Evolutionary conservation across 2,888 invertebrate genomes (phyloP), one percentile per base, ranked within the genome.

Genomic region (Plutella xylostella): DNA sequence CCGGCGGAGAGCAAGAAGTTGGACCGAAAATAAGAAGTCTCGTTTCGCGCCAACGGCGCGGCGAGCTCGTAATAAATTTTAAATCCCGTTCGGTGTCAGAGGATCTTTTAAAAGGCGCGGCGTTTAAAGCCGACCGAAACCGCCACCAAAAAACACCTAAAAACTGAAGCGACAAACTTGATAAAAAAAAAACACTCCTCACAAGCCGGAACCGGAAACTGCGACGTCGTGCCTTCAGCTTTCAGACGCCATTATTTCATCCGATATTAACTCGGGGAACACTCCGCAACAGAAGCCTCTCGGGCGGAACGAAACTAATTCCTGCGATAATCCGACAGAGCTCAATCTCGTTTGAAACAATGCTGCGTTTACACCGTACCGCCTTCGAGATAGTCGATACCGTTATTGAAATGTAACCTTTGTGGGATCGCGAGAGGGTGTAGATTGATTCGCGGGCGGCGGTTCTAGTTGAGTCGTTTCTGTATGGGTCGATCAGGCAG

Each of bases 191-290:
- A 60, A 55, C 56, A 40, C 60, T 61, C 59, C 61, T 61, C 57
- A 6, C 31, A 55, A 61, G 60, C 61, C 61, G 65, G 61, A 72
- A 70, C 60, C 65, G 66, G 68, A 62, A 68, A 72, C 63, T 61
- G 65, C 64, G 67, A 64, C 65, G 64, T 64, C 51, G 60, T 61
- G 55, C 59, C 68, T 70, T 67, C 65, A 71, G 70, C 62, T 70
- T 51, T 71, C 67, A 73, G 70, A 60, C 68, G 64, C 63, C 64
- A 69, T 72, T 69, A 70, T 68, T 68, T 70, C 69, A 68, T 67
- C 65, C 67, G 62, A 65, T 66, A 68, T 63, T 67, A 65, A 63
- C 58, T 58, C 56, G 48, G 51, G 46, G 53, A 60, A 62, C 63
- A 65, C 63, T 58, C 59, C 54, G 51, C 56, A 60, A 60, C 60